These are phyloP conservation scores for Gastrophysa polygoni DNA, from an alignment of 2,888 invertebrate species.

Conservation along the genomic window DNA sequence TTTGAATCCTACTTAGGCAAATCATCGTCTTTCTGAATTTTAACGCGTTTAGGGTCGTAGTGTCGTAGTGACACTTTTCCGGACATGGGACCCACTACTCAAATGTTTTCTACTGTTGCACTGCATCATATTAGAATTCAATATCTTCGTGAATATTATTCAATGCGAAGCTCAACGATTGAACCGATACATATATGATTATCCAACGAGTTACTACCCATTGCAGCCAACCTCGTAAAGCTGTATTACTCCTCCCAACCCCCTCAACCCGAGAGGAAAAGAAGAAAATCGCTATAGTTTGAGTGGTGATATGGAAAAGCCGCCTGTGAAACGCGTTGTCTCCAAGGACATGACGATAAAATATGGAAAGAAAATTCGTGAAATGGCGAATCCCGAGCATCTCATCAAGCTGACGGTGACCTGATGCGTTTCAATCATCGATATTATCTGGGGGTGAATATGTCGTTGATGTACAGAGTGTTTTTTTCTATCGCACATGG, in stretches of 20 bases:
- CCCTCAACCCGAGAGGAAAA: not conserved
- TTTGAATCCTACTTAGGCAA: too few relatives aligned
- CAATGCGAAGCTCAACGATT: too few relatives aligned
- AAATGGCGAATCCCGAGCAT: constrained; percentile 54
- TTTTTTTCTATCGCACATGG: too few relatives aligned
- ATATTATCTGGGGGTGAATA: constrained; percentile 43
- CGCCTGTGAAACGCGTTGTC: constrained; percentile 31
- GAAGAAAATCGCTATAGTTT: constrained; percentile 19
- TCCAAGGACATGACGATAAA: constrained; percentile 44
- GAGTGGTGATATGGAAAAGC: constrained; percentile 33
- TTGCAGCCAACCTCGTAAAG: constrained; percentile 3
- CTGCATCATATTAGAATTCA: too few relatives aligned
- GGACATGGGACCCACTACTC: too few relatives aligned
- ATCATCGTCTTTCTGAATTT: too few relatives aligned
- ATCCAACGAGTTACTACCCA: not conserved
- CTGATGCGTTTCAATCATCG: constrained; percentile 54
- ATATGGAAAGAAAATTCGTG: constrained; percentile 53
- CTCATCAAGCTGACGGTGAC: constrained; percentile 49
- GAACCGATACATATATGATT: too few relatives aligned
- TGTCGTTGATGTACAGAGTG: constrained; percentile 6
- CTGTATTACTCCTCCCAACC: not conserved
- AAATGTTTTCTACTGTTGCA: too few relatives aligned
- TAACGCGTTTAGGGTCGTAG: too few relatives aligned
- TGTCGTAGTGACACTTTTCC: too few relatives aligned
- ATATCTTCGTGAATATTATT: too few relatives aligned